Evolutionary conservation across 2,888 invertebrate species (phyloP), one percentile per base, ranked within the genome.

Genomic region (Chydorus sphaericus): DNA sequence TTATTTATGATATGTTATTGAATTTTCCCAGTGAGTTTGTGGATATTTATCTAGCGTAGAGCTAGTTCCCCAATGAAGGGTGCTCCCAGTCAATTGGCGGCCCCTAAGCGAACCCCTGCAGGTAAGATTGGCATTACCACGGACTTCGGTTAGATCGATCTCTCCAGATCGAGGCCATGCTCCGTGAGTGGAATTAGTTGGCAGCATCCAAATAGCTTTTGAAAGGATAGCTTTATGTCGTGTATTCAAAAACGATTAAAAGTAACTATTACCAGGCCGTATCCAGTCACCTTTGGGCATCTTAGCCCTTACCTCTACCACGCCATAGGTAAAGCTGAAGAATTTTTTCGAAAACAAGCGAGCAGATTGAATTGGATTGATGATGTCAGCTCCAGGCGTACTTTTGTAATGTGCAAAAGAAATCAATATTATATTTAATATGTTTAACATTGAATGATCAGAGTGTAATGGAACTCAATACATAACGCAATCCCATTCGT

Each of bases 11-110:
- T 10, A 44, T 23, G 20, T 20, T 44, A 18, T 26, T 6, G 23
- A 62, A 60, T 59, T 58, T 54, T 63, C 61, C 60, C 64, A 65
- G 54, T 62, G 61, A 18, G 65, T 63, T 28, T 60, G 61, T 20
- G 61, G 54, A 61, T 61, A 63, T 28, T 59, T 58, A 55, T 64
- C 63, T 57, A 62, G 60, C 16, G 60, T 55, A 14, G 62, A 61
- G 60, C 62, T 66, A 23, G 67, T 65, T 1, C 71, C 71, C 44
- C 70, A 73, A 61, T 71, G 72, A 57, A 73, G 66, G 3, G 72
- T 65, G 3, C 70, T 67, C 0, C 67, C 67, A 18, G 66, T 61
- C 48, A 62, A 62, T 30, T 65, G 61, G 3, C 57, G 63, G 58
- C 53, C 65, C 26, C 31, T 37, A 16, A 44, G 33, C 26, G 18